A percentile compares a stretch with the other conserved stretches of the same genome.
These are phyloP conservation scores for Marasmarcha lunaedactyla DNA, from an alignment of 2,888 invertebrate species.

Conservation along the genomic window DNA sequence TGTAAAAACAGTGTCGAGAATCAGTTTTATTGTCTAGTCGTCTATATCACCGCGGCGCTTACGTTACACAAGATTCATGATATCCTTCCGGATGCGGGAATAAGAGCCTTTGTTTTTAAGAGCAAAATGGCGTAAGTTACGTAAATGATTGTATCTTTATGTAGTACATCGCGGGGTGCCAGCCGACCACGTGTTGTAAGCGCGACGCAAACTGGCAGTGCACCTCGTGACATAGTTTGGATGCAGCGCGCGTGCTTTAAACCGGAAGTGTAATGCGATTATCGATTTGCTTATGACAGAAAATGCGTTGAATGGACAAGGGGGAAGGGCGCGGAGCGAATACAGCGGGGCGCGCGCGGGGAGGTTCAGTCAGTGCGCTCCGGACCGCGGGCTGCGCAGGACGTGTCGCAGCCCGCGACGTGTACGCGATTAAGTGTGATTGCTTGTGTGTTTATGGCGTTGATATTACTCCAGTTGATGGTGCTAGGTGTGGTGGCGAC, in stretches of 20 bases:
- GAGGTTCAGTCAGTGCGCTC: slow-evolving; percentile 41
- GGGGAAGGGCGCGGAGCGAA: slow-evolving; percentile 17
- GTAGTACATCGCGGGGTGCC: not conserved
- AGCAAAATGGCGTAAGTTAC: not conserved
- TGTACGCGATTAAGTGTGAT: slow-evolving; percentile 70
- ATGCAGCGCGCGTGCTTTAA: slow-evolving; percentile 57
- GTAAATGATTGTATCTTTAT: not conserved
- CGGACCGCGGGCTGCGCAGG: slow-evolving; percentile 52
- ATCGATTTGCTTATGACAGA: slow-evolving; percentile 69
- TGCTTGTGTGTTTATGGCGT: slow-evolving; percentile 83
- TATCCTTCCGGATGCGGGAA: not conserved
- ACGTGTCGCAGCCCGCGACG: slow-evolving; percentile 29
- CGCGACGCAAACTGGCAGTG: not conserved
- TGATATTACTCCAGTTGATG: slow-evolving; percentile 79
- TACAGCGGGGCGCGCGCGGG: slow-evolving; percentile 16
- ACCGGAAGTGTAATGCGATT: slow-evolving; percentile 68
- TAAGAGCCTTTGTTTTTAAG: not conserved
- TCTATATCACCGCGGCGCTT: not conserved
- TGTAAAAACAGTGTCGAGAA: not conserved
- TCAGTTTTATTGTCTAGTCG: not conserved
- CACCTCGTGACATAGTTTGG: slow-evolving; percentile 44
- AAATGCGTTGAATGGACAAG: slow-evolving; percentile 65
- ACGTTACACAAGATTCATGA: not conserved
- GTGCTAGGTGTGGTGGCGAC: slow-evolving; percentile 63
- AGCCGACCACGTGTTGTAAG: not conserved